Percentiles rank a stretch among this genome's conserved stretches.
phyloP scores from a whole-genome alignment of 2,797 vertebrate species.

The Hippopotamyrus pictus region DNA sequence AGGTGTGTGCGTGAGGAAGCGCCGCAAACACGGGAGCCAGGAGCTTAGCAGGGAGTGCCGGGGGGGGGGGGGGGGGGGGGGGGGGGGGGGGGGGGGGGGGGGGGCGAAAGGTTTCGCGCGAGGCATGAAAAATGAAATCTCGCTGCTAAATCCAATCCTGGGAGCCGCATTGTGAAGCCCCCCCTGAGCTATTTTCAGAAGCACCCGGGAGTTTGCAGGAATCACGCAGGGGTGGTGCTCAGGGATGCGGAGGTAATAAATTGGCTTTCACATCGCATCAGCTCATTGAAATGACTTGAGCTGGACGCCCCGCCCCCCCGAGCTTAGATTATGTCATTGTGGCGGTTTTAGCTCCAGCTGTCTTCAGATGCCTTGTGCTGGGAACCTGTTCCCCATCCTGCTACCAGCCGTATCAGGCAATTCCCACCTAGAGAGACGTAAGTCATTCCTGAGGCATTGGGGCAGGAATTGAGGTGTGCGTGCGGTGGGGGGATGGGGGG shows the following conservation, averaged over 20 bases:
- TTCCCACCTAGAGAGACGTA: neutral
- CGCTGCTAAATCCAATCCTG: neutral
- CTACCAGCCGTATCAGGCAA: neutral
- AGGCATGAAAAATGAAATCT: neutral
- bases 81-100: neutral
- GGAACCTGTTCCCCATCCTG: neutral
- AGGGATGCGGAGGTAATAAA: neutral
- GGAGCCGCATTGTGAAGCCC: neutral
- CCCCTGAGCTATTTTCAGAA: neutral
- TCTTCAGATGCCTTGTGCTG: neutral
- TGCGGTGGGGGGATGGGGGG: too few relatives aligned
- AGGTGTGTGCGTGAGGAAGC: neutral
- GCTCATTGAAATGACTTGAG: neutral
- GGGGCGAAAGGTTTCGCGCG: neutral
- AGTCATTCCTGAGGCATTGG: neutral
- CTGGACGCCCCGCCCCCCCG: neutral
- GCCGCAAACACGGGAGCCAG: neutral
- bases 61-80: neutral
- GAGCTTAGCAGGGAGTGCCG: neutral
- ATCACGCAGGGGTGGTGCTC: neutral
- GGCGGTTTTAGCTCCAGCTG: neutral
- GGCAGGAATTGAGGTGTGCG: too few relatives aligned
- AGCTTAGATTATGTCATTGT: neutral
- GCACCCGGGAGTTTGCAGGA: neutral
- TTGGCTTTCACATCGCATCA: neutral